Conservation (phyloP, 1,140 invertebrate species). For the Pinna nobilis region DNA sequence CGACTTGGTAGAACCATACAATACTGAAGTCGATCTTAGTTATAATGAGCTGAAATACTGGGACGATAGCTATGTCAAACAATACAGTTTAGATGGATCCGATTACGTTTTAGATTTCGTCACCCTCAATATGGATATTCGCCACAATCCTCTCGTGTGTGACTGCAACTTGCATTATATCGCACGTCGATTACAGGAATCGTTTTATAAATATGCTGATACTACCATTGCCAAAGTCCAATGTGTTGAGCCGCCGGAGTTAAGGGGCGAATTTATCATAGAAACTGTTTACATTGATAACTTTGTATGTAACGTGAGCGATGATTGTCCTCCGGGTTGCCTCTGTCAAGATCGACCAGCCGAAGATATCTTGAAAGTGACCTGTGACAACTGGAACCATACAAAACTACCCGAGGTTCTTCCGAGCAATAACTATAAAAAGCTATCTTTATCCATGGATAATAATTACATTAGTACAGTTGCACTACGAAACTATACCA, state of each 20-base stretch:
- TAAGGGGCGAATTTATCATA: slow-evolving; percentile 19
- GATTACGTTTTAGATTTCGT: slow-evolving; percentile 22
- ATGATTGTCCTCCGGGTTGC: slow-evolving; percentile 29
- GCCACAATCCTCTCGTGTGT: slow-evolving; percentile 34
- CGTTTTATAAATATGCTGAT: slow-evolving; percentile 23
- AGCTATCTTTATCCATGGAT: slow-evolving; percentile 12
- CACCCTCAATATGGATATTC: slow-evolving; percentile 27
- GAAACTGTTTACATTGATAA: slow-evolving; percentile 16
- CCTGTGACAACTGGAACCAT: slow-evolving; percentile 19
- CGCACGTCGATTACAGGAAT: slow-evolving; percentile 13
- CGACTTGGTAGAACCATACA: slow-evolving; percentile 16
- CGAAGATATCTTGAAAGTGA: slow-evolving; percentile 27
- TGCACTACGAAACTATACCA: slow-evolving; percentile 5
- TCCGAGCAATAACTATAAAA: slow-evolving; percentile 19
- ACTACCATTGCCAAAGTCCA: slow-evolving; percentile 16
- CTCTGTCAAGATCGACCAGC: slow-evolving; percentile 34
- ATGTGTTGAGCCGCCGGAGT: slow-evolving; percentile 27
- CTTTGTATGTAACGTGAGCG: slow-evolving; percentile 38
- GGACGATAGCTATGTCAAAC: slow-evolving; percentile 15
- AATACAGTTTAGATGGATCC: slow-evolving; percentile 1
- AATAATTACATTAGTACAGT: slow-evolving; percentile 22
- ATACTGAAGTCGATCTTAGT: slow-evolving; percentile 26
- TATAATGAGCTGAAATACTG: slow-evolving; percentile 28
- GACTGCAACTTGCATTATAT: slow-evolving; percentile 40
- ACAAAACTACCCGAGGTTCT: slow-evolving; percentile 10